Evolutionary conservation across 2,888 invertebrate genomes (phyloP), one percentile per base, ranked within the genome.

Genomic region (Cephus pygmeus): DNA sequence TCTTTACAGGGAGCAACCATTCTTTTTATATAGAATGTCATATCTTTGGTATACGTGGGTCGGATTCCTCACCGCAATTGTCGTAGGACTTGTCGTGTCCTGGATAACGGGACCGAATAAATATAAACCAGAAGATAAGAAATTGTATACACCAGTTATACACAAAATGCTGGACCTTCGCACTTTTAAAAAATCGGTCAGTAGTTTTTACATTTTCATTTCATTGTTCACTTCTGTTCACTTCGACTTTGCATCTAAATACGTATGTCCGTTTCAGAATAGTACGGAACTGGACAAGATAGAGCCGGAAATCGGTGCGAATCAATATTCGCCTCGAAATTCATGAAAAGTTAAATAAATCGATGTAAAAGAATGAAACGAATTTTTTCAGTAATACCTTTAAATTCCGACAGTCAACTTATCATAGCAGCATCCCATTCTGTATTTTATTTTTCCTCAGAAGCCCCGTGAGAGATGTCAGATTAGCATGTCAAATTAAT

Each of bases 11-110:
- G 93, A 94, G 69, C 92, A 93, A 40, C 94, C 94, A n/a, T 95
- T 95, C 89, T 92, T 94, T 85, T 88, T 96, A 79, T 96, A 95
- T 89, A 92, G 94, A 84, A 90, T 96, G 87, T 96, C 96, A 23
- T 97, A 96, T 91, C 93, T 96, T 90, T 96, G 96, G 92, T 96
- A 96, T 91, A 95, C 96, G 0, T 92, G 95, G 80, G 92, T 96
- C n/a, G 96, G 96, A 11, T 94, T 95, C 87, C 83, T 94, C 0
- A 94, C 94, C 0, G 94, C 95, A 15, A 93, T 96, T 73, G 79
- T 93, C 4, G 92, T 95, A 11, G 96, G 96, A 0, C 90, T 95
- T 31, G 85, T 94, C 36, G 95, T 96, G 36, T 96, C 96, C 33
- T 95, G 94, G 90, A 92, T 95, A 84, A 95, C 95, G 0, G 94